Base-by-base conservation (phyloP, 1,140 invertebrate species). In the Batillaria attramentaria region DNA sequence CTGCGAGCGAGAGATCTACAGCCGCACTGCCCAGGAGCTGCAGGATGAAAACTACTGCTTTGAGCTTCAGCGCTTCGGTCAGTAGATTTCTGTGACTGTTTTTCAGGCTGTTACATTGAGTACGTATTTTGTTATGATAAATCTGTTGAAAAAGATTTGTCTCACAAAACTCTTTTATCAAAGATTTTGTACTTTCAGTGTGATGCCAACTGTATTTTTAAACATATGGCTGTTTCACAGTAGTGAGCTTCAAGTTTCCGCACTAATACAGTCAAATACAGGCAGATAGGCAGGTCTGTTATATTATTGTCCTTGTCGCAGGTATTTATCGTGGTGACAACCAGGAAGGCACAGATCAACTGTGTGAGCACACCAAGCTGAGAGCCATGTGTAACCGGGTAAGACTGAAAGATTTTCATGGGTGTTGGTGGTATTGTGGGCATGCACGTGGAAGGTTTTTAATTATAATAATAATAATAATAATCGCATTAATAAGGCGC, bases 11-110 rank as follows among this genome's bases (percentile, higher is more conserved):
- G 87, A 90, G 72, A 81, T 90, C 13, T 87, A 89, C 78, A 83
- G 78, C 41, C 62, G 72, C 54, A 82, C 62, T 31, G 68, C 79
- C n/a, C 20, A 81, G 24, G 76, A 62, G 35, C 81, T 75, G 35
- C 66, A 79, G 69, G 72, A 60, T 39, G 75, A 57, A n/a, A 78
- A 81, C 33, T 89, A 88, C 73, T 90, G 89, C 79, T 86, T 91
- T 57, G 86, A 85, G 80, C 84, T 91, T 8, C 84, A 81, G 96
- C 62, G 97, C 95, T 92, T 93, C 97, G 92, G 95, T 96, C n/a
- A 91, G 92, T 92, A 92, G n/a, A 66, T 66, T 35, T 69, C 13
- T 69, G 13, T 69, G 33, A 6, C n/a, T 16, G 33, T 31, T n/a
- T 10, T 31, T n/a, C 8, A 73, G 43, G 42, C 37, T 72, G 46